These are phyloP conservation scores for Amblyjoppa fuscipennis DNA, from an alignment of 2,888 invertebrate genomes.

Conservation along the genomic window DNA sequence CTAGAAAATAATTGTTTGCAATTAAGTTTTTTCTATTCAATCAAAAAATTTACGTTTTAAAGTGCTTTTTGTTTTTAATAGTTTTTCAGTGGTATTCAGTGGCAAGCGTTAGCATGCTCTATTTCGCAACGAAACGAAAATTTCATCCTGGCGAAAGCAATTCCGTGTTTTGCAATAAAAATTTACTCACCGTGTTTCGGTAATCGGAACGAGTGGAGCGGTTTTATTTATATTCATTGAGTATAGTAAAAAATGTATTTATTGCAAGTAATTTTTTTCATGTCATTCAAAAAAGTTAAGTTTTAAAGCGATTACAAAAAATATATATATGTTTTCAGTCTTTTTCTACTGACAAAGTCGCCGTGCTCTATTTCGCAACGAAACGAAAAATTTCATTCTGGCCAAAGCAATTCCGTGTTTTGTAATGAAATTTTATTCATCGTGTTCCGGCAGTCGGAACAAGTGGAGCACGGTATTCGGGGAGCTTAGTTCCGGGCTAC, in stretches of 20 bases:
- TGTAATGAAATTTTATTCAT: constrained; percentile 32
- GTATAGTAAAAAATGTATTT: too few relatives aligned
- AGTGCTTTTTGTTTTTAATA: background rate
- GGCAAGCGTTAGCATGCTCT: background rate
- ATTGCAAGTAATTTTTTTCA: background rate
- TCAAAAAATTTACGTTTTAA: background rate
- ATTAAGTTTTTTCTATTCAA: too few relatives aligned
- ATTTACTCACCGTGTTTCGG: constrained; percentile 17
- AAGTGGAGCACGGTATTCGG: background rate
- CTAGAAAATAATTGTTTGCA: too few relatives aligned
- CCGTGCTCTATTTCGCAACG: background rate
- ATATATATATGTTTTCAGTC: background rate
- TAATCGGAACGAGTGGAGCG: too few relatives aligned
- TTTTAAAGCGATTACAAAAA: background rate
- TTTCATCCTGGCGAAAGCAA: background rate
- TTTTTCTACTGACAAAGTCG: background rate
- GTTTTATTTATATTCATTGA: too few relatives aligned
- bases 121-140: background rate
- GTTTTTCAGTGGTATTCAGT: too few relatives aligned
- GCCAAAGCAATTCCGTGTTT: background rate
- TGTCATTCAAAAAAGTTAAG: background rate
- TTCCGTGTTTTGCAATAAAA: constrained; percentile 13
- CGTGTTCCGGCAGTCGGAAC: constrained; percentile 4
- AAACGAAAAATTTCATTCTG: background rate
- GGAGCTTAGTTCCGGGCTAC: constrained; percentile 35